Evolutionary conservation across 2,113 vertebrate genomes (phyloP).

Genomic region (Scophthalmus maximus): DNA sequence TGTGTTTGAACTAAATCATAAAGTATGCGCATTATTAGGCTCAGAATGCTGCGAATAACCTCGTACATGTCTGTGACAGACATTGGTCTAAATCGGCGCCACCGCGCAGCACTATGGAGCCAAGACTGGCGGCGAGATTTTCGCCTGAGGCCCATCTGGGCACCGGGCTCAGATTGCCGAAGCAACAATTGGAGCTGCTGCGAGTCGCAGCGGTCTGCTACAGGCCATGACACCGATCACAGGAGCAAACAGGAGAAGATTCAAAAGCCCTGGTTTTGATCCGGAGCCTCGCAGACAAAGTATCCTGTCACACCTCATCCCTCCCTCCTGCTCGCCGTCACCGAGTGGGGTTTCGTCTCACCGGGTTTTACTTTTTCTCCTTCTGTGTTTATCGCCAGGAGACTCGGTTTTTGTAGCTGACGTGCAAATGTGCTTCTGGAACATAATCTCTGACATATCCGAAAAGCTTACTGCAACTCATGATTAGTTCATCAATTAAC

Average conservation of each 20-base stretch:
- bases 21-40: too few species aligned
- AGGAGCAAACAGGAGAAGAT: conserved; percentile 56
- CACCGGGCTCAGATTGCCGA: conserved; percentile 60
- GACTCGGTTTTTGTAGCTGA: conserved; percentile 4
- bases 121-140: conserved; percentile 37
- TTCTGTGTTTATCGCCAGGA: conserved; percentile 50
- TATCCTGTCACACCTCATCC: conserved; percentile 12
- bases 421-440: conserved; percentile 10
- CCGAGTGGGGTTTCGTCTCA: conserved; percentile 54
- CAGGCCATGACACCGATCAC: conserved; percentile 66
- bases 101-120: conserved; percentile 1
- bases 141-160: conserved; percentile 52
- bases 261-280: conserved; percentile 49
- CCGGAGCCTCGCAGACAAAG: conserved; percentile 10
- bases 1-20: too few species aligned
- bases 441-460: background rate
- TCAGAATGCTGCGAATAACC: too few species aligned
- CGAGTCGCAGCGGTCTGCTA: conserved; percentile 43
- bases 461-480: too few species aligned
- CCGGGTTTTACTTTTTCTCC: conserved; percentile 35
- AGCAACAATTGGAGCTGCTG: conserved; percentile 47
- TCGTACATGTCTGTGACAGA: background rate
- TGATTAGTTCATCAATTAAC: too few species aligned
- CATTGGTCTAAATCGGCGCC: background rate
- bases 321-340: conserved; percentile 13